phyloP scores from a whole-genome alignment of 2,113 vertebrate species.

The Oriolus oriolus region DNA sequence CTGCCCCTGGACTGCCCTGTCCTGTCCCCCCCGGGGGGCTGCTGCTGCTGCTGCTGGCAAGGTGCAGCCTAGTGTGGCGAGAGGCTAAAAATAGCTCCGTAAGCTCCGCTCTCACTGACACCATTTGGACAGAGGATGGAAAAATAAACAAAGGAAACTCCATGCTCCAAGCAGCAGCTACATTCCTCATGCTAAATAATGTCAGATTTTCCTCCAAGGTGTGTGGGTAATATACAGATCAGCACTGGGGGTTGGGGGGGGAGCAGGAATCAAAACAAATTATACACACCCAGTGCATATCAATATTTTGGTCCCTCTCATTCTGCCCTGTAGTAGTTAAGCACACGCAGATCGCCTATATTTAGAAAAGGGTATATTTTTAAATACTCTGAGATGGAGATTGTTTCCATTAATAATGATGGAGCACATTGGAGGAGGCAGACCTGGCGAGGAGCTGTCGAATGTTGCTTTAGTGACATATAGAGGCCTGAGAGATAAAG shows the following conservation, averaged over 20 bases:
- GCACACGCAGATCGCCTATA: conserved; percentile 63
- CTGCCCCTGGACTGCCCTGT: neutral
- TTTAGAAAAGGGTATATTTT: conserved; percentile 70
- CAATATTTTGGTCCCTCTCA: conserved; percentile 79
- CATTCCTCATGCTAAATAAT: conserved; percentile 47
- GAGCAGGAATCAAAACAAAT: conserved; percentile 71
- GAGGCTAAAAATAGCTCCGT: conserved; percentile 63
- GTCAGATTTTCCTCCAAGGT: conserved; percentile 50
- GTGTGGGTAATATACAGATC: neutral
- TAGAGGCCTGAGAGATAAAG: conserved; percentile 60
- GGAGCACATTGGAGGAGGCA: conserved; percentile 21
- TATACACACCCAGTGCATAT: conserved; percentile 77
- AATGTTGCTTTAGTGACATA: conserved; percentile 66
- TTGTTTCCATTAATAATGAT: conserved; percentile 74
- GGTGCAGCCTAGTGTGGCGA: conserved; percentile 44
- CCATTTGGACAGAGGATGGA: conserved; percentile 63
- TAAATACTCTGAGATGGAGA: conserved; percentile 58
- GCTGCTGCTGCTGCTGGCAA: conserved; percentile 52
- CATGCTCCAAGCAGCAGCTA: conserved; percentile 5
- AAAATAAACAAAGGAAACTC: conserved; percentile 75
- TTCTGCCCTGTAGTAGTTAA: conserved; percentile 74
- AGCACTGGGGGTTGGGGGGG: neutral
- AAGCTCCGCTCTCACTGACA: conserved; percentile 62
- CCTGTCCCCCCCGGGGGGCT: neutral
- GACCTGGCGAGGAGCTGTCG: neutral